Percentiles rank a stretch among this genome's conserved stretches.
These are phyloP conservation scores for Dioctria rufipes DNA, from an alignment of 2,888 invertebrate species.

Conservation along the genomic window DNA sequence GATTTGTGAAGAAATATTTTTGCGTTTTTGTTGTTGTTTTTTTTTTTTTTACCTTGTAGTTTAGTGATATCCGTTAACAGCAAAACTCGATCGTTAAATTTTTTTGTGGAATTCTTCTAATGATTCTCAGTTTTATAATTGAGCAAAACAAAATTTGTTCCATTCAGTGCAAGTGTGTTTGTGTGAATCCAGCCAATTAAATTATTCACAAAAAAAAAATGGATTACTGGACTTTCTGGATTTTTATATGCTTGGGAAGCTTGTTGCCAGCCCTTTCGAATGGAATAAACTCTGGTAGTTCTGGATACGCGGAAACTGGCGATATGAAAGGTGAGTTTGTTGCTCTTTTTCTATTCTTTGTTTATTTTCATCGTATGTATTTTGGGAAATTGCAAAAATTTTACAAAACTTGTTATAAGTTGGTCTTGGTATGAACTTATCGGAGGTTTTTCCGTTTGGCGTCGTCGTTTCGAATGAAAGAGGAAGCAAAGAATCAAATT, in stretches of 20 bases:
- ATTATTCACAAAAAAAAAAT: slow-evolving; percentile 53
- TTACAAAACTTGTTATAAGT: too few relatives aligned
- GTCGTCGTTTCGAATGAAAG: too few relatives aligned
- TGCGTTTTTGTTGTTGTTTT: too few relatives aligned
- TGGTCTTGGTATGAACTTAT: too few relatives aligned
- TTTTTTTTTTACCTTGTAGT: too few relatives aligned
- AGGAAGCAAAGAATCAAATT: too few relatives aligned
- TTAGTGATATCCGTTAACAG: too few relatives aligned
- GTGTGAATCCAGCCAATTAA: background rate
- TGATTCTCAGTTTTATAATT: slow-evolving; percentile 10
- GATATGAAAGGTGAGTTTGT: slow-evolving; percentile 70
- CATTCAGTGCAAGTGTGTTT: background rate
- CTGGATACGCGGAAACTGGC: slow-evolving; percentile 69
- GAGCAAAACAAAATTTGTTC: background rate
- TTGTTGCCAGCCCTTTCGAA: slow-evolving; percentile 24
- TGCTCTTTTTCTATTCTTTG: too few relatives aligned
- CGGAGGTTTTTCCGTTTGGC: too few relatives aligned
- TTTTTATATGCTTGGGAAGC: slow-evolving; percentile 47
- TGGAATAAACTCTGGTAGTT: slow-evolving; percentile 66
- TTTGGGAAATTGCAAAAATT: too few relatives aligned
- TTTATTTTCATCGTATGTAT: too few relatives aligned
- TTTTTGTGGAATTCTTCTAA: slow-evolving; percentile 8
- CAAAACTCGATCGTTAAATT: background rate
- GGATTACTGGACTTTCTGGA: slow-evolving; percentile 59
- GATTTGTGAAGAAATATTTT: slow-evolving; percentile 4